These are phyloP conservation scores for Drosophila pseudotalamancana DNA, from an alignment of 2,888 invertebrate genomes.

Conservation along the genomic window DNA sequence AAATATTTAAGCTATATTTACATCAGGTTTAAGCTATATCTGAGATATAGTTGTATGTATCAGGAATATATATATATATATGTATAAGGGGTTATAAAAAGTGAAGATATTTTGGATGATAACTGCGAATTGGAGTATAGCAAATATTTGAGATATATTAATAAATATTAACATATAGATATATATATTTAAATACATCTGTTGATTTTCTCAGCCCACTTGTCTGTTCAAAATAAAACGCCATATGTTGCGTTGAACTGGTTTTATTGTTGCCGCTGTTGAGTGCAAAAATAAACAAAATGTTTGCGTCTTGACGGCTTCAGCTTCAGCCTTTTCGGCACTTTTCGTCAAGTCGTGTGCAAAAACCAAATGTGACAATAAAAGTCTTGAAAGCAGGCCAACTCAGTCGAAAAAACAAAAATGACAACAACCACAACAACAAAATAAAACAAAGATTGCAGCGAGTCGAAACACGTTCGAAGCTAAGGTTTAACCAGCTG, in stretches of 20 bases:
- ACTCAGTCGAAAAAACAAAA: conserved; percentile 13
- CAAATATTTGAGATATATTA: conserved; percentile 40
- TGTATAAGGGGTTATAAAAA: no score
- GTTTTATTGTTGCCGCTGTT: conserved; percentile 45
- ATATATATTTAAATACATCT: neutral
- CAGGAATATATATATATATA: no score
- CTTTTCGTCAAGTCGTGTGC: conserved; percentile 68
- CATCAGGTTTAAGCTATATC: no score
- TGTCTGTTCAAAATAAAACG: conserved; percentile 44
- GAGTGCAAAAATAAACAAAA: conserved; percentile 67
- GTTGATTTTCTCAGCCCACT: conserved; percentile 36
- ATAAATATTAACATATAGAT: conserved; percentile 3
- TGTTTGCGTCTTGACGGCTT: conserved; percentile 41
- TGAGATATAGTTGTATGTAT: no score
- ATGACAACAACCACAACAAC: no score
- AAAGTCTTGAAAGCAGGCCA: conserved; percentile 53
- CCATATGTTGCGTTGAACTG: conserved; percentile 71
- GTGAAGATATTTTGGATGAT: neutral
- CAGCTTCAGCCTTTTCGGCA: conserved; percentile 52
- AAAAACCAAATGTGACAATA: conserved; percentile 69
- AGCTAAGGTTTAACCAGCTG: conserved; percentile 12
- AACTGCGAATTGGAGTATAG: neutral
- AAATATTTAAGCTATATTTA: no score
- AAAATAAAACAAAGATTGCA: conserved; percentile 7
- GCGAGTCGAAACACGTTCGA: conserved; percentile 51